A percentile compares a stretch with the other conserved stretches of the same genome.
These are phyloP conservation scores for Benthosema pterotum DNA, from an alignment of 2,797 vertebrate genomes.

Conservation along the genomic window DNA sequence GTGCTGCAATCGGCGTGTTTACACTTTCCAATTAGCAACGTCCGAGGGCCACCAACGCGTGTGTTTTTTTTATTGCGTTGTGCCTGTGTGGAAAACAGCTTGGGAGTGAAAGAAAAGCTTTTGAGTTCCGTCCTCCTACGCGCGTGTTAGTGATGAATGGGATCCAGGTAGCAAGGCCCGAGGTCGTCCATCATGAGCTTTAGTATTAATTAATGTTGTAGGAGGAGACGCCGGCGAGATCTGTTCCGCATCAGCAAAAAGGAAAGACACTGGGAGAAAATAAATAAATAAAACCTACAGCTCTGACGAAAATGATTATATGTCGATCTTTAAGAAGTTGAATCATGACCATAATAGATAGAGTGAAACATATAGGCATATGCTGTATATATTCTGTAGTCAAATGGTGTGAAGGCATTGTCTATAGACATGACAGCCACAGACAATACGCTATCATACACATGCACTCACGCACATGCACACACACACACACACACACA, in stretches of 20 bases:
- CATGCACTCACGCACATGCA: no score
- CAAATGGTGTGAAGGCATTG: background rate
- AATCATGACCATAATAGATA: constrained; percentile 28
- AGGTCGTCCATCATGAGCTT: constrained; percentile 78
- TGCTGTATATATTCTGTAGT: no score
- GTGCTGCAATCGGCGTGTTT: constrained; percentile 31
- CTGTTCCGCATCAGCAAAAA: constrained; percentile 78
- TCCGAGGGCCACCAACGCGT: no score
- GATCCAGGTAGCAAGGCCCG: constrained; percentile 65
- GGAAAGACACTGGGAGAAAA: constrained; percentile 42
- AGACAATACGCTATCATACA: no score
- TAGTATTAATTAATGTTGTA: constrained; percentile 83
- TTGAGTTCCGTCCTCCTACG: constrained; percentile 62
- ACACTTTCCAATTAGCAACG: constrained; percentile 26
- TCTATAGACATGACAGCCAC: no score
- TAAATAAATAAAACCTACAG: constrained; percentile 29
- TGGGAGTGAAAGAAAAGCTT: constrained; percentile 49
- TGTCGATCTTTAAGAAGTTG: constrained; percentile 23
- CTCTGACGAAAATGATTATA: constrained; percentile 41
- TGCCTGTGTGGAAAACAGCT: constrained; percentile 41
- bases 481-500: background rate
- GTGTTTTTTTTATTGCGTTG: constrained; percentile 4
- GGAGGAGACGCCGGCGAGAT: constrained; percentile 67
- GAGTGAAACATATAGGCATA: constrained; percentile 2
- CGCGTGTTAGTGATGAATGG: constrained; percentile 77